A percentile compares a stretch with the other conserved stretches of the same genome.
phyloP scores from a whole-genome alignment of 2,113 vertebrate genomes.

The Corythornis vintsioides region DNA sequence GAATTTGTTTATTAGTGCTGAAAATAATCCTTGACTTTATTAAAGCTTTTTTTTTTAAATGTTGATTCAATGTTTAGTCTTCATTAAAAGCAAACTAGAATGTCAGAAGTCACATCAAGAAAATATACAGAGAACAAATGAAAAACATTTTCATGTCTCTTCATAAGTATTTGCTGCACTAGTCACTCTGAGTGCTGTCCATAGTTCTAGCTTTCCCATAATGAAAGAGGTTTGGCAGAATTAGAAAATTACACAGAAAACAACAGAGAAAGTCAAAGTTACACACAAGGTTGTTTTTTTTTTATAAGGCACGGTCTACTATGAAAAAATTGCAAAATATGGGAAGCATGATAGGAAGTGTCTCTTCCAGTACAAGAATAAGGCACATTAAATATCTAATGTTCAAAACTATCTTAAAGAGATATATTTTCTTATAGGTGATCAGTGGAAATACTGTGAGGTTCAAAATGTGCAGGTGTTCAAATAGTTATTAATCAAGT shows the following conservation, averaged over 20 bases:
- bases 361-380: not conserved
- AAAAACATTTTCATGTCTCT: not conserved
- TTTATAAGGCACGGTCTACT: not conserved
- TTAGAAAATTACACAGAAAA: not conserved
- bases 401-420: not conserved
- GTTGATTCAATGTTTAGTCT: not conserved
- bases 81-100: not conserved
- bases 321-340: not conserved
- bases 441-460: not conserved
- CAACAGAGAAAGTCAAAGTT: not conserved
- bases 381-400: not conserved
- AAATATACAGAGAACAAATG: not conserved
- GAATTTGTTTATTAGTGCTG: not conserved
- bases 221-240: not conserved
- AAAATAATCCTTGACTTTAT: not conserved
- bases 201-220: not conserved
- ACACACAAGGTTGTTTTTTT: accelerated
- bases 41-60: not conserved
- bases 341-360: not conserved
- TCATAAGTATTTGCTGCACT: not conserved
- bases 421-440: not conserved
- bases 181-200: not conserved
- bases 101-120: not conserved
- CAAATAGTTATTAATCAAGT: not conserved
- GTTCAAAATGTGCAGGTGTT: not conserved